Conservation (phyloP, 2,113 vertebrate species). For the Gadus macrocephalus region DNA sequence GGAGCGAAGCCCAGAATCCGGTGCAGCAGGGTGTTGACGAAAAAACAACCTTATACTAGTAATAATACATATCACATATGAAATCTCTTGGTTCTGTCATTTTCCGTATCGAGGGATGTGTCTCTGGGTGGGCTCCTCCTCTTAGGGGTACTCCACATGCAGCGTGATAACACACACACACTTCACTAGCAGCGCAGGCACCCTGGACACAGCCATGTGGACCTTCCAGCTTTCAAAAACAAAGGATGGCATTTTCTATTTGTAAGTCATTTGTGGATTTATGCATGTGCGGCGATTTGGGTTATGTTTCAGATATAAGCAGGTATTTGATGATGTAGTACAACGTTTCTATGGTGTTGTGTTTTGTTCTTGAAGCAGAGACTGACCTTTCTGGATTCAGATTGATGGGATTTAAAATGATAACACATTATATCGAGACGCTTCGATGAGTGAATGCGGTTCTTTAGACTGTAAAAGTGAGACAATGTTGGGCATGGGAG, state of each 20-base stretch:
- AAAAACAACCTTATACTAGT: neutral
- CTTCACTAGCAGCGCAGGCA: conserved; percentile 27
- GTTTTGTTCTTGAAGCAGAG: conserved; percentile 13
- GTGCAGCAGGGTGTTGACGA: neutral
- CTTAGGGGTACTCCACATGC: conserved; percentile 14
- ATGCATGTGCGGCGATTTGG: conserved; percentile 13
- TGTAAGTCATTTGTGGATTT: conserved; percentile 52
- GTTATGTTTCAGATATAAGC: neutral
- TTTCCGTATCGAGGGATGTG: neutral
- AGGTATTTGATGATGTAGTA: neutral
- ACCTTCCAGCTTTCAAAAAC: conserved; percentile 58
- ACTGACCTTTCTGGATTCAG: neutral
- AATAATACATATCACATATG: neutral
- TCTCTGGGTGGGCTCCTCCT: conserved; percentile 28
- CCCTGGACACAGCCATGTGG: conserved; percentile 54
- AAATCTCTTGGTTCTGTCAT: neutral
- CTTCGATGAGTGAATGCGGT: neutral
- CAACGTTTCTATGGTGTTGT: neutral
- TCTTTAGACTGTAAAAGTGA: conserved; percentile 6
- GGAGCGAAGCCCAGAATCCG: neutral
- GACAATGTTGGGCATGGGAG: neutral
- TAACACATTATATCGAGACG: neutral
- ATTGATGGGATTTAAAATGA: neutral
- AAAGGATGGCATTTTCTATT: conserved; percentile 60
- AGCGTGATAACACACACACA: conserved; percentile 35